Conservation (phyloP, 2,797 vertebrate genomes). For the Eidolon dupreanum region DNA sequence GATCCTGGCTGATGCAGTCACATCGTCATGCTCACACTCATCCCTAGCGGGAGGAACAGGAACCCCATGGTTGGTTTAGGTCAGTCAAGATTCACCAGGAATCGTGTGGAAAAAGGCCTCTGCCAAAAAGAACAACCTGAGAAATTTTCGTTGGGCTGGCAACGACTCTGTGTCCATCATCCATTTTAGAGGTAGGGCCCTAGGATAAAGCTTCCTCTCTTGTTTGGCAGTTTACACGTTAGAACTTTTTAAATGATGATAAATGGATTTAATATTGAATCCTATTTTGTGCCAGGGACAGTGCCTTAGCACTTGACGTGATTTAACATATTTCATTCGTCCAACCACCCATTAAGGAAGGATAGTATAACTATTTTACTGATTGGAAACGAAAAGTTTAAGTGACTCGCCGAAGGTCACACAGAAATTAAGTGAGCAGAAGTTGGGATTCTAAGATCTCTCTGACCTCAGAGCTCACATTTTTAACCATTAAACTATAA, state of each 20-base stretch:
- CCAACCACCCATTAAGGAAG: not conserved
- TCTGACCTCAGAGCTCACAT: not conserved
- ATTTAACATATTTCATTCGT: not conserved
- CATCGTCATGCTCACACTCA: not conserved
- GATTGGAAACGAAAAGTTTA: not conserved
- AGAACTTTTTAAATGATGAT: not conserved
- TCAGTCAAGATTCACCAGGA: not conserved
- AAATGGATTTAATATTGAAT: not conserved
- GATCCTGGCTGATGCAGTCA: not conserved
- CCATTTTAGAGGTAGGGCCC: not conserved
- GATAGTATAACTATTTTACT: not conserved
- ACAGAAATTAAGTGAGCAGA: not conserved
- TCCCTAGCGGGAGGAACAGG: not conserved
- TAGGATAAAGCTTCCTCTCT: not conserved
- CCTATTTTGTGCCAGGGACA: not conserved
- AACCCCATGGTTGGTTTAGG: not conserved
- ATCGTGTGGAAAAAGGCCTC: too few species aligned
- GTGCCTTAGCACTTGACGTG: not conserved
- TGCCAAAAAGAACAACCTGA: not conserved
- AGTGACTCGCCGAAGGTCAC: not conserved
- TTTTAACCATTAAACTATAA: not conserved
- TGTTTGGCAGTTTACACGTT: not conserved
- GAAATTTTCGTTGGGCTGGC: not conserved
- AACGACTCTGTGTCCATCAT: not conserved
- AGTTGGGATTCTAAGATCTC: not conserved